Evolutionary conservation across 2,888 invertebrate species (phyloP).

Genomic region (Hydropsyche betteni): DNA sequence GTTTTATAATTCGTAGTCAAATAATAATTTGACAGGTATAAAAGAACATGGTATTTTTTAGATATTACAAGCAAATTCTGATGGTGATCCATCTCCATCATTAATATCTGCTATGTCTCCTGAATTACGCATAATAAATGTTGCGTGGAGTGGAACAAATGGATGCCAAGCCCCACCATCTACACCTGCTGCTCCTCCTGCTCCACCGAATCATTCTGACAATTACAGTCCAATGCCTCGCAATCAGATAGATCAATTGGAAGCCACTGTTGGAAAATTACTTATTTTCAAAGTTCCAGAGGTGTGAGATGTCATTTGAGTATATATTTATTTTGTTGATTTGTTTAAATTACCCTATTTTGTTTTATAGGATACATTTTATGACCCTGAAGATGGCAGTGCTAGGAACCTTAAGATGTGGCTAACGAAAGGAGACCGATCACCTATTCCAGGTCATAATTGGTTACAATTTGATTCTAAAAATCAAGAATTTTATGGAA

Average conservation of each 20-base stretch:
- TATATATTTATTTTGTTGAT: background rate
- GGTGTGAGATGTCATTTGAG: constrained; percentile 59
- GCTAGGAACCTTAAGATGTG: constrained; percentile 77
- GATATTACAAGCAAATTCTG: constrained; percentile 64
- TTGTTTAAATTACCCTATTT: constrained; percentile 13
- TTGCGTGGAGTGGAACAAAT: constrained; percentile 73
- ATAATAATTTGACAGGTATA: constrained; percentile 34
- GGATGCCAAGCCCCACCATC: constrained; percentile 69
- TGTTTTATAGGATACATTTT: constrained; percentile 80
- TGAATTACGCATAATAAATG: constrained; percentile 71
- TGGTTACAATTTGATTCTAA: constrained; percentile 92
- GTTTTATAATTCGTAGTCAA: constrained; percentile 22
- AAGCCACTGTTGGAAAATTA: constrained; percentile 83
- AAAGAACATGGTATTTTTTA: constrained; percentile 49
- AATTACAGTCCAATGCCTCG: constrained; percentile 81
- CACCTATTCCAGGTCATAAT: constrained; percentile 71
- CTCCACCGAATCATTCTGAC: constrained; percentile 65
- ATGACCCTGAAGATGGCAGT: constrained; percentile 85
- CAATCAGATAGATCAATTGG: constrained; percentile 86
- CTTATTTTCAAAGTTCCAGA: constrained; percentile 83
- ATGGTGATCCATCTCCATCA: constrained; percentile 69
- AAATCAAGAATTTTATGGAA: constrained; percentile 89
- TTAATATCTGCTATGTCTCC: constrained; percentile 72
- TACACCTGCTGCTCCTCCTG: constrained; percentile 62
- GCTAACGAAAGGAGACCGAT: constrained; percentile 76